phyloP scores from a whole-genome alignment of 2,113 vertebrate species.

The Entomyzon cyanotis region DNA sequence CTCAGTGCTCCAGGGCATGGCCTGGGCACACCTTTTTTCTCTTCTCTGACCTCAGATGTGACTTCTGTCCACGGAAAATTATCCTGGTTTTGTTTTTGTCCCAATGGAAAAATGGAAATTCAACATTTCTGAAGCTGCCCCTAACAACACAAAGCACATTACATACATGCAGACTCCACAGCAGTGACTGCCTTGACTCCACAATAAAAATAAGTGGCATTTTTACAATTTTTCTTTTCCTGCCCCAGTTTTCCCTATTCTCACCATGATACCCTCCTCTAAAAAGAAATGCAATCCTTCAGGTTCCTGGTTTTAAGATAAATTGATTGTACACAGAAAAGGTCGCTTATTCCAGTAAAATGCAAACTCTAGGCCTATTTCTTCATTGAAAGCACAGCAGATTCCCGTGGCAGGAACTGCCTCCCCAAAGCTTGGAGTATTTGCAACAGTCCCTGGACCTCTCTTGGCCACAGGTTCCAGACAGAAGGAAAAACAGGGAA shows the following conservation, averaged over 20 bases:
- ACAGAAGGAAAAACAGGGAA: background rate
- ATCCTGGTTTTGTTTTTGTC: background rate
- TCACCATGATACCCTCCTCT: background rate
- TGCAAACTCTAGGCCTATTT: background rate
- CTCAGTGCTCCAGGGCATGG: background rate
- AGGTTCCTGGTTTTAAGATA: background rate
- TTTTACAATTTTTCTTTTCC: background rate
- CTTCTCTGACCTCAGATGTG: background rate
- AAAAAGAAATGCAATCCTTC: background rate
- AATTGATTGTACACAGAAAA: background rate
- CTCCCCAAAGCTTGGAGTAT: background rate
- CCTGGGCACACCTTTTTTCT: too few species aligned
- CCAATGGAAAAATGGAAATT: background rate
- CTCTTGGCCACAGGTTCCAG: background rate
- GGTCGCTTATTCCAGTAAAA: background rate
- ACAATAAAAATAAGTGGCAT: background rate
- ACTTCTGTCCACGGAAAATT: background rate
- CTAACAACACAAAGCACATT: background rate
- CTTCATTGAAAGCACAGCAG: background rate
- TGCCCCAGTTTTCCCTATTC: background rate
- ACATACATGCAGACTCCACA: background rate
- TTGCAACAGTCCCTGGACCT: background rate
- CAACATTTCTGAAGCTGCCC: background rate
- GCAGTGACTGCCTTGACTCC: background rate
- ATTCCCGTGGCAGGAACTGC: background rate